phyloP scores from a whole-genome alignment of 2,797 vertebrate species.

The Catostomus latipinnis region DNA sequence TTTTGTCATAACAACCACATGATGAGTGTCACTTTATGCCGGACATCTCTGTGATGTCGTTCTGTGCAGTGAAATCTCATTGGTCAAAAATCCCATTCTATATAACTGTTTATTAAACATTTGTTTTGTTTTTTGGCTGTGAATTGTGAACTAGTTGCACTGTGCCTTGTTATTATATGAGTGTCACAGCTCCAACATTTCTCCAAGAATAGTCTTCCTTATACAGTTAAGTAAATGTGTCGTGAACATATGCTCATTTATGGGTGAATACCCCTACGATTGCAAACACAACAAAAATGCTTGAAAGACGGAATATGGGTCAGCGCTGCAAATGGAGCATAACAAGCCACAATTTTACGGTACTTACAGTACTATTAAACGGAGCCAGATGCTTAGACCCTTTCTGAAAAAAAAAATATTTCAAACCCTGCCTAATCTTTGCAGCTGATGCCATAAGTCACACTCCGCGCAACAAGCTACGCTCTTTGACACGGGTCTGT shows the following conservation, averaged over 20 bases:
- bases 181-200: no score
- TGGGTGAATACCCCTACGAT: background rate
- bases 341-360: background rate
- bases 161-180: no score
- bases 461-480: background rate
- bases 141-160: no score
- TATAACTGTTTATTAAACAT: no score
- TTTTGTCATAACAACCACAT: no score
- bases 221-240: background rate
- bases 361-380: background rate
- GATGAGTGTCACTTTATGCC: no score
- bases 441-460: constrained; percentile 14
- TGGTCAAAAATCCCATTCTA: no score
- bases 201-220: background rate
- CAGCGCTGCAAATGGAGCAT: constrained; percentile 24
- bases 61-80: no score
- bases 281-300: constrained; percentile 16
- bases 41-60: no score
- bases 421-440: constrained; percentile 14
- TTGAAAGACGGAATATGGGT: constrained; percentile 34
- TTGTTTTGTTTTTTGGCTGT: no score
- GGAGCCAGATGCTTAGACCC: background rate
- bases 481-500: constrained; percentile 20
- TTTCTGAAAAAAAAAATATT: constrained; percentile 4
- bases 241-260: constrained; percentile 13